Conservation (phyloP, 1,140 invertebrate species). For the Ylistrum balloti region DNA sequence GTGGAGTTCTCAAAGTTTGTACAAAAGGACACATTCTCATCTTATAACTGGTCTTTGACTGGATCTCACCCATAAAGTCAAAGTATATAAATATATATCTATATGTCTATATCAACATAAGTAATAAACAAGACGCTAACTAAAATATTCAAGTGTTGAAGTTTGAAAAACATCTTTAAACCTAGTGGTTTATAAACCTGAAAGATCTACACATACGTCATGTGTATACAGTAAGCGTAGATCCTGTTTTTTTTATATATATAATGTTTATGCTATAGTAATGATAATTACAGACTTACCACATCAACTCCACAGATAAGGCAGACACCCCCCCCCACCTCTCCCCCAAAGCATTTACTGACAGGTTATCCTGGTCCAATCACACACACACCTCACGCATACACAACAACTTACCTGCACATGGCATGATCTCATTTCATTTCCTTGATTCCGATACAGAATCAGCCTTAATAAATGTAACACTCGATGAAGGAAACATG, state of each 20-base stretch:
- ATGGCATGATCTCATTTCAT: slow-evolving; percentile 25
- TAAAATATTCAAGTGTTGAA: slow-evolving; percentile 1
- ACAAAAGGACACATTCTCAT: too few relatives aligned
- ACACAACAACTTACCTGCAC: background rate
- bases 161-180: background rate
- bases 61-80: too few relatives aligned
- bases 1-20: too few relatives aligned
- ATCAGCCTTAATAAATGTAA: background rate
- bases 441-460: background rate
- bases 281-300: background rate
- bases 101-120: background rate
- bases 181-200: background rate
- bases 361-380: background rate
- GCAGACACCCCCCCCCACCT: background rate
- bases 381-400: background rate
- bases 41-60: too few relatives aligned
- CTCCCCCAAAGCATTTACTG: background rate
- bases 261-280: too few relatives aligned
- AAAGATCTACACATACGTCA: background rate
- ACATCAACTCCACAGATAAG: background rate
- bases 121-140: background rate
- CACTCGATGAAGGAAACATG: background rate
- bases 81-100: too few relatives aligned
- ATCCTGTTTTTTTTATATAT: too few relatives aligned
- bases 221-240: too few relatives aligned